Conservation (phyloP, 2,888 invertebrate species). For the Oasisia sp. region DNA sequence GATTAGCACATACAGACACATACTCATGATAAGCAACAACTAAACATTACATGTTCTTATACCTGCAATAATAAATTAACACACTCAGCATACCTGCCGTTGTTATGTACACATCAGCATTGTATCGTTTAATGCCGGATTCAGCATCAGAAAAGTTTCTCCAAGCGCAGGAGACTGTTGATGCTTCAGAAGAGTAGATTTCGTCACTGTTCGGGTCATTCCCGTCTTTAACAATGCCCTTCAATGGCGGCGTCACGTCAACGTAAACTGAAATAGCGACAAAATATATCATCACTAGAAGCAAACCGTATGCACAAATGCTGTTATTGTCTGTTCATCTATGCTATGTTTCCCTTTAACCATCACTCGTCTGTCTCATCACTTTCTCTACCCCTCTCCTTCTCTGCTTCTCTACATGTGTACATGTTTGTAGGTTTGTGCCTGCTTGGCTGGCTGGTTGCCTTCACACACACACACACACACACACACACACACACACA, state of each 20-base stretch:
- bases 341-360: neutral
- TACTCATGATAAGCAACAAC: too few relatives aligned
- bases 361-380: neutral
- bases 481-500: too few relatives aligned
- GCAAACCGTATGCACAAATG: too few relatives aligned
- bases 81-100: neutral
- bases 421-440: too few relatives aligned
- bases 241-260: constrained; percentile 26
- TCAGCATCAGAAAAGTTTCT: constrained; percentile 31
- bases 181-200: constrained; percentile 27
- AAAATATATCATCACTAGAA: neutral
- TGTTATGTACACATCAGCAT: too few relatives aligned
- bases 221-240: constrained; percentile 23
- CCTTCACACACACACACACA: too few relatives aligned
- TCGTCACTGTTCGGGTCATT: constrained; percentile 13
- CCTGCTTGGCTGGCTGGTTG: too few relatives aligned
- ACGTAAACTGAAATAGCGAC: constrained; percentile 18
- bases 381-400: neutral
- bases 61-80: neutral
- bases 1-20: too few relatives aligned
- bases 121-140: constrained; percentile 28
- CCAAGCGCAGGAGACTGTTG: constrained; percentile 29
- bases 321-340: neutral
- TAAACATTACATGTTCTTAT: neutral
- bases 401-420: neutral